Percentiles rank a stretch among this genome's conserved stretches.
phyloP scores from a whole-genome alignment of 2,797 vertebrate species.

The Pseudochirops corinnae region DNA sequence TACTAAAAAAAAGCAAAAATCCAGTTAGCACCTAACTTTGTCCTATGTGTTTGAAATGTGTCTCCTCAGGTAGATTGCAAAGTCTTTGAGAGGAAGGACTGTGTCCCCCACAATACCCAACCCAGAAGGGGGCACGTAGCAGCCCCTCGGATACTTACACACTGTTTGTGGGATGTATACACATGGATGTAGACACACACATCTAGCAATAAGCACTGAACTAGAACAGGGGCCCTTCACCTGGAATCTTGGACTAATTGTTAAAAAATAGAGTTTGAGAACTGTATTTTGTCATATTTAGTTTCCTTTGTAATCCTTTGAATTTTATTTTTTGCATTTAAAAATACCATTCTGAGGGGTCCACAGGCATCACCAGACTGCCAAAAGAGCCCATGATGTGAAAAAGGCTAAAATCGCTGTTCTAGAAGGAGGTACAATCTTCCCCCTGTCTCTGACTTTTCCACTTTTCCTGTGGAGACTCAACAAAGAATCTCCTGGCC shows the following conservation, averaged over 20 bases:
- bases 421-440: neutral
- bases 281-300: neutral
- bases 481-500: neutral
- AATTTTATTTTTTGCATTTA: neutral
- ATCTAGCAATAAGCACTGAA: neutral
- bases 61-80: neutral
- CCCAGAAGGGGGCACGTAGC: neutral
- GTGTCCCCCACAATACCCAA: neutral
- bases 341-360: neutral
- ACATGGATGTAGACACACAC: too few species aligned
- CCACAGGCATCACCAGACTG: neutral
- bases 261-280: neutral
- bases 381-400: neutral
- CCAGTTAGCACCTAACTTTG: neutral
- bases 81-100: neutral
- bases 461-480: neutral
- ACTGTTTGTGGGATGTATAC: neutral
- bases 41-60: neutral
- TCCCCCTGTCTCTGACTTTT: neutral
- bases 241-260: neutral
- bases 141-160: neutral
- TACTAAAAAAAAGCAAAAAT: neutral
- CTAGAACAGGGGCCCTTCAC: neutral
- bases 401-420: neutral
- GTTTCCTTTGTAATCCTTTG: neutral